Evolutionary conservation across 2,888 invertebrate genomes (phyloP), one percentile per base, ranked within the genome.

Genomic region (Crioceris asparagi): DNA sequence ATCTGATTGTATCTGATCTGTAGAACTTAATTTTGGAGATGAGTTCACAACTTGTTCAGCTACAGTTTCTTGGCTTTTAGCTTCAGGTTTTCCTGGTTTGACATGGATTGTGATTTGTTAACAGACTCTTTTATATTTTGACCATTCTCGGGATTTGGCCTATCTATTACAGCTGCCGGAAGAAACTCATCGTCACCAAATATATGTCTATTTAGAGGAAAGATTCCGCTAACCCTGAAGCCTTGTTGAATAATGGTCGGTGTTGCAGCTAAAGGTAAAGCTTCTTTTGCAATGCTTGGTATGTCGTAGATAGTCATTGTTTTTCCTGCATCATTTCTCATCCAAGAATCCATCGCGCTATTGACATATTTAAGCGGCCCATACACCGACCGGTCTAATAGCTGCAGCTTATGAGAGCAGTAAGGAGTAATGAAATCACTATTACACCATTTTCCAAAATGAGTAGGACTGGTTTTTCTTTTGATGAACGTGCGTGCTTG

Each of bases 331-430:
- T 11, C 15, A 15, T 15, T 27, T 27, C 27, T 27, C 6, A 27
- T 12, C 27, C 27, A 27, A 11, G 11, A 6, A 27, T 27, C 27
- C 15, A 14, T 12, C 15, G 12, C 14, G 12, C 7, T 27, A 8
- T 12, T 15, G 7, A 3, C 12, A 15, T 27, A 27, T 27, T 27
- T 27, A 11, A 27, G 15, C 7, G 27, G 27, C 7, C 4, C 6
- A 27, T 27, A 8, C 6, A 27, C 27, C 27, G 14, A 12, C 11
- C 12, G 3, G 15, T 27, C 27, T 15, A 27, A 14, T 6, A 15
- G 27, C 25, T 25, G 25, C 3, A 27, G 27, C 11, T 27, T 27
- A 27, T 27, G 4, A 27, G 27, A 27, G 11, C 27, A 27, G 10
- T 27, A 12, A 11, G 26, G 7, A n/a, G n/a, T n/a, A n/a, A n/a